Evolutionary conservation across 30 jellyfish, hydroid and myxozoan species (phyloP).

Genomic region (Hydra vulgaris): DNA sequence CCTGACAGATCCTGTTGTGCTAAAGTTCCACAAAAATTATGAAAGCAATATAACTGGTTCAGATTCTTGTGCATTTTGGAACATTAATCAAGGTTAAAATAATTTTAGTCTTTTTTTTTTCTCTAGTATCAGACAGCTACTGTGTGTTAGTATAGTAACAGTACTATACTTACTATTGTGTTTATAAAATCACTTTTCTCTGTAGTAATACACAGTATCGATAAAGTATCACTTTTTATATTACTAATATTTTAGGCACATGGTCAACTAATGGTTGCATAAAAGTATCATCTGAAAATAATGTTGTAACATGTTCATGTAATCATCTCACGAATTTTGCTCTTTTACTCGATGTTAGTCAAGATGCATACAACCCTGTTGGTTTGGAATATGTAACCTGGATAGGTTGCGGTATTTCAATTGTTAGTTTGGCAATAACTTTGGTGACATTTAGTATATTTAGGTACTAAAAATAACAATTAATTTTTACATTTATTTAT

Average conservation of each 20-base stretch:
- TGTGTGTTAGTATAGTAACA: too few relatives aligned
- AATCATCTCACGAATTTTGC: conserved; percentile 7
- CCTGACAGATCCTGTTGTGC: neutral
- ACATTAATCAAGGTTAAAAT: neutral
- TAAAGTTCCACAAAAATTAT: neutral
- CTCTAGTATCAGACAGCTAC: too few relatives aligned
- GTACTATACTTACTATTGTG: neutral
- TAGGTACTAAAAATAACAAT: too few relatives aligned
- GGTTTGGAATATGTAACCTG: neutral
- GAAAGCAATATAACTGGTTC: neutral
- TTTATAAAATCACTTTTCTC: neutral
- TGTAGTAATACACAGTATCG: neutral
- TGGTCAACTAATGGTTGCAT: conserved; percentile 1
- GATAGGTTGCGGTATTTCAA: conserved; percentile 5
- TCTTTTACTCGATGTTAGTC: neutral
- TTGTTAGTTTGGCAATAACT: neutral
- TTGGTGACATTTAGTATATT: neutral
- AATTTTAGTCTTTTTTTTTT: neutral
- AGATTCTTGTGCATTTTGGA: conserved; percentile 1
- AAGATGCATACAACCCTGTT: neutral
- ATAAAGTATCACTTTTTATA: too few relatives aligned
- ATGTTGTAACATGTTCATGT: conserved; percentile 3
- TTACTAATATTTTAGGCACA: neutral
- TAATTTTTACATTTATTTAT: too few relatives aligned
- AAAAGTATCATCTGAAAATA: neutral